Evolutionary conservation across 64 coral and sea anemone genomes (phyloP), one percentile per base, ranked within the genome.

Genomic region (Orbicella faveolata): DNA sequence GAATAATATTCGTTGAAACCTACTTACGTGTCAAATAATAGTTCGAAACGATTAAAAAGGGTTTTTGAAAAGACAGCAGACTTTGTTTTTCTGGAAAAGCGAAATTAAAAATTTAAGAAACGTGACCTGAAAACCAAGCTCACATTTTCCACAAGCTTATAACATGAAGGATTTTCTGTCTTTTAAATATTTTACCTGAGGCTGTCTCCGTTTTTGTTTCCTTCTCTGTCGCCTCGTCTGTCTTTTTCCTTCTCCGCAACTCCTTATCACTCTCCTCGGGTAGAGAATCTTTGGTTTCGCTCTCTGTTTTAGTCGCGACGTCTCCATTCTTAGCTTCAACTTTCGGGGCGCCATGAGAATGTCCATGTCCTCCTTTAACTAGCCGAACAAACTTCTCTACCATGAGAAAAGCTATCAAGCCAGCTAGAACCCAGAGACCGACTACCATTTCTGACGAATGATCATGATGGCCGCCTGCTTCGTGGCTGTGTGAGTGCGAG

Each of bases 391-490:
- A 99, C 70, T 99, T 99, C 85, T 99, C 97, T 3, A 99, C 97
- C 12, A 99, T 94, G 44, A 99, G 88, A 88, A 99, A 99, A 36
- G 89, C 89, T 21, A 99, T 95, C 88, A 99, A 91, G 6, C 97
- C 97, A 76, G 93, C 97, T 83, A 99, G 84, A 92, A 99, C 97
- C 97, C 97, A 99, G 9, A 99, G 88, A 44, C 97, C 97, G n/a
- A 99, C 97, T 18, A 81, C 68, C 97, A 99, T 99, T 52, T 96
- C 94, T 16, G 78, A 88, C 14, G 84, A 93, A 75, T 99, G 97
- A 83, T 95, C 90, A 74, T 98, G 96, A 80, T 61, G 70, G 41
- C 55, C 62, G 13, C 34, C 41, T 14, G 75, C 90, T 37, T 80
- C 83, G 34, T 86, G 82, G 72, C 89, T 74, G 68, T 98, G 96